Evolutionary conservation across 2,113 vertebrate species (phyloP), one percentile per base, ranked within the genome.

Genomic region (Spilogale gracilis): DNA sequence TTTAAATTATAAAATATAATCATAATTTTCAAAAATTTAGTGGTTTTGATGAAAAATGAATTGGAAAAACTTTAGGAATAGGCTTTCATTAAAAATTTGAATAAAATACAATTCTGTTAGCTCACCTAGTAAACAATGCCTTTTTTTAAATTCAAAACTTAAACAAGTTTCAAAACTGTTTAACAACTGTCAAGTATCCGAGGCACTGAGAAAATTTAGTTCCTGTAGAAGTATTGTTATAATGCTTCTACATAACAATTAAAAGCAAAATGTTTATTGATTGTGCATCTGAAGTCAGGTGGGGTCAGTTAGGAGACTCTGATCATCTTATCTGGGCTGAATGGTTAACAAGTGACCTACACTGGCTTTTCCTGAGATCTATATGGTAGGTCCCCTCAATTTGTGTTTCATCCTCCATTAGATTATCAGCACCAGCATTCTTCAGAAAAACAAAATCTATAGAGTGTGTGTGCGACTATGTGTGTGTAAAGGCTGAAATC

Each of bases 11-110:
- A 52, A 60, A 71, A 80, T 9, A 43, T 52, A 56, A 13, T 45
- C 3, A 67, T 38, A 45, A 30, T 50, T 83, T 43, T 61, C n/a
- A 95, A 90, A 83, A 13, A 83, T 54, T 79, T 52, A 25, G 11
- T n/a, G 3, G 61, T 60, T 69, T 45, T 27, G 16, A 74, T 82
- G 21, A 87, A 91, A 78, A 84, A 32, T 38, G 78, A 84, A 25
- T 56, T 91, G 27, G 12, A 27, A 84, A 90, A 84, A 25, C 23
- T 32, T 93, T 23, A 84, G 43, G 54, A 84, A 84, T 92, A 82
- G 50, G 1, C 25, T 67, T 78, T 56, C 7, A 7, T 84, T 80
- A 56, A 79, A 85, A 85, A 65, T 65, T 54, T 58, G 11, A 76
- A 67, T 20, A 88, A 93, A 89, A 58, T 67, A 32, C 4, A n/a